Percentiles rank a stretch among this genome's conserved stretches.
Conservation (phyloP, 2,113 vertebrate genomes). For the Pycnonotus jocosus region DNA sequence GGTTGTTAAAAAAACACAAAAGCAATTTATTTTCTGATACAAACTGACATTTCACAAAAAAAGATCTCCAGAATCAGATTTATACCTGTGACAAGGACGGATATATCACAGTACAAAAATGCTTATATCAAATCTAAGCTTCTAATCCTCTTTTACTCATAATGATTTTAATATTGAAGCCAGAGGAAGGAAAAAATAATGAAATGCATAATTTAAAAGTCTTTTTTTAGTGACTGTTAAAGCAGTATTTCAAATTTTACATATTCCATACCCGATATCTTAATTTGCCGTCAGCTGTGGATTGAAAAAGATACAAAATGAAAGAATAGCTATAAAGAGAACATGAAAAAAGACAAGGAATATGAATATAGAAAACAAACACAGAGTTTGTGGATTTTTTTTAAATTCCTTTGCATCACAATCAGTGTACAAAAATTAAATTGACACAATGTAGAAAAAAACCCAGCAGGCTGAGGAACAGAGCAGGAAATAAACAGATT, state of each 20-base stretch:
- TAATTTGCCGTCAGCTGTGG: neutral
- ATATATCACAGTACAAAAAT: neutral
- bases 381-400: neutral
- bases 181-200: neutral
- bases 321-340: neutral
- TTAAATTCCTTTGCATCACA: neutral
- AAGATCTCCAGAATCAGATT: neutral
- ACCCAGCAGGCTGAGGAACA: neutral
- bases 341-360: neutral
- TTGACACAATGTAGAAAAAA: neutral
- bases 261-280: neutral
- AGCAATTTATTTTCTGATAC: neutral
- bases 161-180: neutral
- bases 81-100: neutral
- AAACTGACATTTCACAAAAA: neutral
- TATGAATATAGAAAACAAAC: neutral
- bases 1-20: neutral
- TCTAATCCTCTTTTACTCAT: neutral
- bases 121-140: neutral
- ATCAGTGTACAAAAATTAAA: neutral
- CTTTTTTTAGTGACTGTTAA: neutral
- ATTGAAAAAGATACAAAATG: neutral
- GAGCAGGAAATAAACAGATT: neutral
- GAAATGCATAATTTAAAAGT: neutral
- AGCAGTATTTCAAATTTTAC: neutral